Evolutionary conservation across 2,113 vertebrate species (phyloP), one percentile per base, ranked within the genome.

Genomic region (Saimiri boliviensis): DNA sequence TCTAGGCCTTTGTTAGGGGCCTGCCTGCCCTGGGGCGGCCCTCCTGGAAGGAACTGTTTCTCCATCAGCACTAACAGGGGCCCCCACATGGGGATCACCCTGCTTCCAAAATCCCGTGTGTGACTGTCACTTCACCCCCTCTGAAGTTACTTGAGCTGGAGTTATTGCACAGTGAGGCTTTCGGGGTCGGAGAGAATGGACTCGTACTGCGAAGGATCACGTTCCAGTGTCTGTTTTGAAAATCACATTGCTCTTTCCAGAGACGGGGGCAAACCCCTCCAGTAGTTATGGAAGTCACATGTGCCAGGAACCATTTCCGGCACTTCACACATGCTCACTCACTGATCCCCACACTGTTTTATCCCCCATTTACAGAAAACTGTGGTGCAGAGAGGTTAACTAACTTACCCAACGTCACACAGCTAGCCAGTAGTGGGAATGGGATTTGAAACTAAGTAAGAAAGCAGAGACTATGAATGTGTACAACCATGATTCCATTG

Each of bases 101-200:
- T 37, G 66, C 68, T 37, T 30, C 80, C 42, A 5, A 42, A 23
- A 10, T 21, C 66, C 73, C 32, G 10, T 6, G 0, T 2, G 40
- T 3, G 52, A 25, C 81, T 21, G 23, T 5, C 27, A 8, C 3
- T 4, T 10, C 19, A 12, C 19, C 63, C 63, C 35, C 54, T 40
- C 13, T 1, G 8, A 13, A 2, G 4, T 1, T 3, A 4, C 8
- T 0, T 2, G 10, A 11, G 40, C 45, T 0, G 2, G 23, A 32
- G 2, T 12, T 14, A 35, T 58, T 37, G 8, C 25, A 1, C 2
- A 8, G 68, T 0, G 23, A 58, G 6, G 80, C 13, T 20, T 20
- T 47, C 6, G 0, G 10, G 1, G 6, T 40, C 19, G 14, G 11
- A n/a, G 8, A 52, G 35, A 47, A 21, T 0, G 37, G 12, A 14